Evolutionary conservation across 2,888 invertebrate species (phyloP).

Genomic region (Linnaemya vulpina): DNA sequence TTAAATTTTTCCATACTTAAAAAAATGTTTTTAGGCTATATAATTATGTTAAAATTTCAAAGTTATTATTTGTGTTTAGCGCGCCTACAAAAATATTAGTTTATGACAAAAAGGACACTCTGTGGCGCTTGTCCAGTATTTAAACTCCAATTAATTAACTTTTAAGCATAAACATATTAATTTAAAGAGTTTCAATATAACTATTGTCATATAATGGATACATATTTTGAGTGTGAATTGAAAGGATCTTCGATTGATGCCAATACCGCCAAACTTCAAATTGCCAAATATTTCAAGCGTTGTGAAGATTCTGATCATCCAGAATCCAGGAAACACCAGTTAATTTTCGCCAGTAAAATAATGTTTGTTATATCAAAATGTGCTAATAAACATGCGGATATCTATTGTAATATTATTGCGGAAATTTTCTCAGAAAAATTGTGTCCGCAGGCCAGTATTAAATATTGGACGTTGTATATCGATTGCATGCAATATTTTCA

Average conservation of each 20-base stretch:
- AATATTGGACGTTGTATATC: conserved; percentile 75
- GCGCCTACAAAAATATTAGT: too few species aligned
- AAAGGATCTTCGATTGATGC: conserved; percentile 34
- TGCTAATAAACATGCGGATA: conserved; percentile 72
- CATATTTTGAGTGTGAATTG: conserved; percentile 46
- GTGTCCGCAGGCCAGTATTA: conserved; percentile 70
- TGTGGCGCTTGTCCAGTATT: too few species aligned
- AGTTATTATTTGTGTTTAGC: too few species aligned
- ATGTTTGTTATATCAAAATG: conserved; percentile 73
- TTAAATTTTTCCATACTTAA: too few species aligned
- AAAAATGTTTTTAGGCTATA: too few species aligned
- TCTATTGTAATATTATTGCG: conserved; percentile 75
- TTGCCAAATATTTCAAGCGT: conserved; percentile 62
- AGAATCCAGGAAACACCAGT: conserved; percentile 69
- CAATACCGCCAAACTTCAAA: conserved; percentile 44
- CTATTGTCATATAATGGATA: conserved; percentile 35
- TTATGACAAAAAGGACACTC: too few species aligned
- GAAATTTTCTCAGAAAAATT: conserved; percentile 73
- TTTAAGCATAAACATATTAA: not conserved
- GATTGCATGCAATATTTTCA: conserved; percentile 76
- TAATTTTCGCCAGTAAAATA: conserved; percentile 73
- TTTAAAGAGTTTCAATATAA: not conserved
- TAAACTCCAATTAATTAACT: not conserved
- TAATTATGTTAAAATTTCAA: too few species aligned
- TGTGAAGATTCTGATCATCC: conserved; percentile 57